Base-by-base conservation (phyloP, 2,888 invertebrate genomes). In the Ectropis crepuscularia region DNA sequence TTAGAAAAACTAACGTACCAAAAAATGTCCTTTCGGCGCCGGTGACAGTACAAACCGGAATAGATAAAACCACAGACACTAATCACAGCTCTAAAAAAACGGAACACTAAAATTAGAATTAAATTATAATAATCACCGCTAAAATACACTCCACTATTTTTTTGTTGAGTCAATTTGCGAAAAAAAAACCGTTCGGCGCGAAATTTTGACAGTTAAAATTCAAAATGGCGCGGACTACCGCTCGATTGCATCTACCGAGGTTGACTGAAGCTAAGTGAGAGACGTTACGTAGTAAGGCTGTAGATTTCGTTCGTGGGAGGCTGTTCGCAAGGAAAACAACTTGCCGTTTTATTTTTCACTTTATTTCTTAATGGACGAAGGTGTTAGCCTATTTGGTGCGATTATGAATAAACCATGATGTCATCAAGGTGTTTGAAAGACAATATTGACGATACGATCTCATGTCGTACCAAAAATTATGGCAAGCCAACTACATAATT, bases 241-340 rank as follows among this genome's bases (percentile, higher is more conserved):
- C 86, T 79, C 86, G 81, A 77, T 80, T 71, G 75, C 74, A 67
- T 76, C 78, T 81, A 67, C 67, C 90, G 91, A 91, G 92, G 92
- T 90, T 91, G 91, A 92, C 91, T 91, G 87, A 87, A 78, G 74
- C 76, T 85, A 83, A 78, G 83, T 83, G 78, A 86, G 83, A 85
- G 83, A 81, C 80, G 82, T 83, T 82, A 84, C 84, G 82, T 85
- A 81, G 82, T 76, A 84, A 84, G 87, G 83, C 83, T 77, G 76
- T 76, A 67, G 82, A 55, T 55, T 55, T 37, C 36, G 43, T 59
- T 57, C 80, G 81, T 83, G 85, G 85, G 86, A 87, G 86, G 88
- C 83, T 75, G 75, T 79, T 77, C 74, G 85, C 89, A 89, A 89
- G 89, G 90, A 90, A 90, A 90, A 89, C 89, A 54, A 76, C 87